Percentiles rank a stretch among this genome's conserved stretches.
Evolutionary conservation across 1,140 invertebrate genomes (phyloP).

Genomic region (Lucilia cuprina): DNA sequence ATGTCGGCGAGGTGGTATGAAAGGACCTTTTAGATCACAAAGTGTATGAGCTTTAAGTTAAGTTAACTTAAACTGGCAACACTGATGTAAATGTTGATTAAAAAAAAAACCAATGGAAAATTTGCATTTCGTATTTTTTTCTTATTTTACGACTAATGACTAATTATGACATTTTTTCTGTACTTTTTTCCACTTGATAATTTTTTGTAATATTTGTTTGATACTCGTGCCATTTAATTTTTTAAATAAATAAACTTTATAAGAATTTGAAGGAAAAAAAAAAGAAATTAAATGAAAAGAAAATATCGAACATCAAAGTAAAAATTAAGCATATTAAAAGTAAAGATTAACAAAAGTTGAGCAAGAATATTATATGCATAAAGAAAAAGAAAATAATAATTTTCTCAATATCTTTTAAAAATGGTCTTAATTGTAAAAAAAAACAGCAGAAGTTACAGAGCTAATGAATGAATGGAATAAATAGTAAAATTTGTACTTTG

Average conservation of each 20-base stretch:
- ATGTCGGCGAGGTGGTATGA: too few relatives aligned
- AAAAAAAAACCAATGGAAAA: background rate
- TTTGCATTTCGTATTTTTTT: background rate
- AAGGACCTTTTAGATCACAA: too few relatives aligned
- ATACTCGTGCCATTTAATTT: slow-evolving; percentile 3
- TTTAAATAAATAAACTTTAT: slow-evolving; percentile 1
- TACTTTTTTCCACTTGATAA: background rate
- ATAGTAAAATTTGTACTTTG: too few relatives aligned
- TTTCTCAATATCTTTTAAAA: background rate
- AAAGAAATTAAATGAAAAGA: background rate
- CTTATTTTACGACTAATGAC: background rate
- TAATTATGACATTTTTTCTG: background rate
- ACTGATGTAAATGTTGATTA: background rate
- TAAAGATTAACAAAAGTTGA: background rate
- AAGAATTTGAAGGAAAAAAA: background rate
- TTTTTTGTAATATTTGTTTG: background rate
- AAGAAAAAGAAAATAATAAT: background rate
- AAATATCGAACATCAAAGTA: slow-evolving; percentile 1
- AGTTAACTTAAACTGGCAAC: too few relatives aligned
- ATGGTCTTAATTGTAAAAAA: background rate
- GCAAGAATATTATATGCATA: background rate
- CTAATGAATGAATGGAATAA: too few relatives aligned
- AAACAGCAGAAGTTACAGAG: background rate
- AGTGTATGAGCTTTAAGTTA: too few relatives aligned
- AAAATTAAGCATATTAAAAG: slow-evolving; percentile 15